Evolutionary conservation across 2,888 invertebrate species (phyloP), one percentile per base, ranked within the genome.

Genomic region (Cryptocephalus primarius): DNA sequence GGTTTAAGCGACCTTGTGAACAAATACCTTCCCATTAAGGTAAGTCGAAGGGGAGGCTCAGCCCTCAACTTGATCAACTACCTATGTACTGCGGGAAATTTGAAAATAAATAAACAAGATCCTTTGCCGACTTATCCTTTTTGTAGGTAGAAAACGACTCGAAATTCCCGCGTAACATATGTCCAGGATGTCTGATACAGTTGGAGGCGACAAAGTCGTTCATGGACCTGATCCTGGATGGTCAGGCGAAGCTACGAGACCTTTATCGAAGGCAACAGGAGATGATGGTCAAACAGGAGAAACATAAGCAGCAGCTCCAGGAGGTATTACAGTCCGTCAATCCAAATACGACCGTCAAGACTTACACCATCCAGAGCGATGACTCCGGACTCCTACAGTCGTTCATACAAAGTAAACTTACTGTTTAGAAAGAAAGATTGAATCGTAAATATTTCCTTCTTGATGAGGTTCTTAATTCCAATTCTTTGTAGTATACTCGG

Each of bases 131-230:
- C n/a, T 2, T 36, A 36, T 4, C n/a, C 6, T 36, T 36, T 11
- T 36, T 36, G 36, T 36, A 87, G 87, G 77, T 85, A 32, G 70
- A 72, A 44, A 77, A 83, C 64, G 83, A 86, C 73, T 81, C 80
- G 1, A 78, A 78, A 60, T 73, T 80, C 53, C 86, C 86, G 1
- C 75, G 79, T 44, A 81, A 80, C 13, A 82, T 88, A 56, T 88
- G 88, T 61, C 83, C 83, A 8, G 83, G 83, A 38, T 88, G 88
- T 60, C 82, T 82, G 50, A 80, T 85, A 48, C 85, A 85, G 63
- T 63, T 87, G 55, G 83, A 85, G 65, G 79, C 84, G 39, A 83
- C 85, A 14, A 79, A 81, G 46, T 79, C 82, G 59, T 88, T 88
- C 66, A 76, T 88, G 58, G 80, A 83, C 56, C 69, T 85, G 12